Base-by-base conservation (phyloP, 2,888 invertebrate genomes). In the Mythimna pallens region DNA sequence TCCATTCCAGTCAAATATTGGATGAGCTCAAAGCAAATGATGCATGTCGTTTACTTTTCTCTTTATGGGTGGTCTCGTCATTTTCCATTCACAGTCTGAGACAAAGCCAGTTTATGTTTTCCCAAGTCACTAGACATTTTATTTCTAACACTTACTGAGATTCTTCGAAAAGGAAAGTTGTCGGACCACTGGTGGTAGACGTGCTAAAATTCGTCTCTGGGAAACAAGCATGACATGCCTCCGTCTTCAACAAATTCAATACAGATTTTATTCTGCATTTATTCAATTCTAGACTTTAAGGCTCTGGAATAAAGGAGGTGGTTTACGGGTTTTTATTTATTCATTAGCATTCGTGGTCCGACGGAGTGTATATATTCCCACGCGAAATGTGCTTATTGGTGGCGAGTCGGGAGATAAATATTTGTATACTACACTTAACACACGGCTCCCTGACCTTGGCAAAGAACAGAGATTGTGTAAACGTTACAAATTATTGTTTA, bases 321-420 rank as follows among this genome's bases (percentile, higher is more conserved):
- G 17, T 62, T n/a, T 7, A 43, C 36, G 12, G 22, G 30, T 65
- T 70, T 78, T 73, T 81, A 57, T 77, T 72, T 82, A 66, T 77
- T 80, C 69, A 81, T 81, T 84, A 81, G 78, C 74, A 72, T 77
- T 62, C 68, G 75, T 84, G 76, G 79, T 70, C 65, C 76, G 78
- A 81, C 74, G 82, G 79, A 82, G 73, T 83, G 84, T 84, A n/a
- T n/a, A n/a, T n/a, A 90, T 95, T 96, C 95, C 95, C 95, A 96
- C 95, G 95, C 93, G 91, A 93, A 94, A 93, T 90, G 87, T 90
- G 80, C 83, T 89, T 87, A 88, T 89, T 91, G 89, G 92, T 93
- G 93, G 93, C 91, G 93, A 95, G 93, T 94, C 92, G 89, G 78
- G 90, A 94, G 93, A 94, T 94, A 94, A 96, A 95, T 95, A 95